phyloP scores from a whole-genome alignment of 2,113 vertebrate genomes.

The Aptenodytes patagonicus region DNA sequence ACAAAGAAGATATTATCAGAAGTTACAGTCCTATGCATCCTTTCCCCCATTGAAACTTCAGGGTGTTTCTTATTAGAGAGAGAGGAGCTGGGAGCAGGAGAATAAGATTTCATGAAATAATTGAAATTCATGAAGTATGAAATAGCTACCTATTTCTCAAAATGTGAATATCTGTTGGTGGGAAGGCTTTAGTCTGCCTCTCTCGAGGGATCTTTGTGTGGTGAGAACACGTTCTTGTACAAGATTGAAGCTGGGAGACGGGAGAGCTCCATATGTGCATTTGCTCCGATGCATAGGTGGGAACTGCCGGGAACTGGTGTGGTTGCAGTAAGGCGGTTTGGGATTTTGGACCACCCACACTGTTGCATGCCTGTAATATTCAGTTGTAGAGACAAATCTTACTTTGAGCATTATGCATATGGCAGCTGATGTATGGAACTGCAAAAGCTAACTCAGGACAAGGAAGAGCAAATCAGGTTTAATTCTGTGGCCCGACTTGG shows the following conservation, averaged over 20 bases:
- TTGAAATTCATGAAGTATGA: not conserved
- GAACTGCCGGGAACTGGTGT: not conserved
- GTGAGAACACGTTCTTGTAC: not conserved
- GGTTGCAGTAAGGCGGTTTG: accelerated
- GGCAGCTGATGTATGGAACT: not conserved
- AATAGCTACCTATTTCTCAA: not conserved
- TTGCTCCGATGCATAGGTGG: not conserved
- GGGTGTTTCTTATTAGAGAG: not conserved
- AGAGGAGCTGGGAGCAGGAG: not conserved
- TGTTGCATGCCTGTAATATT: accelerated
- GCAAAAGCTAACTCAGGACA: not conserved
- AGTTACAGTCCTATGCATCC: not conserved
- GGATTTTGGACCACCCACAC: not conserved
- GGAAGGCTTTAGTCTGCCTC: not conserved
- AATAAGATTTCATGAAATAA: not conserved
- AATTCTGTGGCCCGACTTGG: not conserved
- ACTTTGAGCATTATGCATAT: accelerated
- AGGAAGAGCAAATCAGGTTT: not conserved
- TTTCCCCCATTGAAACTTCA: not conserved
- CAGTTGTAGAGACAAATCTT: not conserved
- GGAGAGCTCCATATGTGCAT: accelerated
- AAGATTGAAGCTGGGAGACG: not conserved
- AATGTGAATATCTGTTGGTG: not conserved
- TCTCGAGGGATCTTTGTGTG: not conserved
- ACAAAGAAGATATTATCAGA: not conserved